A percentile compares a stretch with the other conserved stretches of the same genome.
Evolutionary conservation across 2,888 invertebrate species (phyloP).

Genomic region (Odontocerum albicorne): DNA sequence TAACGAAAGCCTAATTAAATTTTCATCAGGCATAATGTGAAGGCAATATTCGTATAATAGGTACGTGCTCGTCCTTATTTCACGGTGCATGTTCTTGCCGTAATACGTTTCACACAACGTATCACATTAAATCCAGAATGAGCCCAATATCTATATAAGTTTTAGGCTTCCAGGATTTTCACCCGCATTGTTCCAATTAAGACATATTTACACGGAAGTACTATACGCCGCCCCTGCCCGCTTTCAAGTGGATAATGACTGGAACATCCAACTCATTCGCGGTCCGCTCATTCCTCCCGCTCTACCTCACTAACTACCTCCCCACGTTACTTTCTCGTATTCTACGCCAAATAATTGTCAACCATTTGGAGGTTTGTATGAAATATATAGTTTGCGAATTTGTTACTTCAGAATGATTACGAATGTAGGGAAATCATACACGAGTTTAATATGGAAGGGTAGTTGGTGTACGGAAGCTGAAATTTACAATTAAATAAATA

Average conservation of each 20-base stretch:
- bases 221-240: background rate
- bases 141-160: constrained; percentile 1
- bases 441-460: no score
- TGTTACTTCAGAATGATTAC: no score
- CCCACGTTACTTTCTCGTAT: no score
- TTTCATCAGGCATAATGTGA: no score
- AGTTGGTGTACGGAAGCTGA: no score
- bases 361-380: no score
- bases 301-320: background rate
- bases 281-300: background rate
- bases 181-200: constrained; percentile 17
- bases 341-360: no score
- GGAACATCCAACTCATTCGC: background rate
- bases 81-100: background rate
- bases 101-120: background rate
- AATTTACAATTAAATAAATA: no score
- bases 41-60: no score
- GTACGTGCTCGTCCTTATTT: background rate
- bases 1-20: no score
- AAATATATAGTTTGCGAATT: no score
- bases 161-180: background rate
- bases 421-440: no score
- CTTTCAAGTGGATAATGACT: constrained; percentile 14
- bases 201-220: constrained; percentile 11
- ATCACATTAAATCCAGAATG: background rate